phyloP scores from a whole-genome alignment of 2,113 vertebrate genomes.

The Oreochromis aureus region DNA sequence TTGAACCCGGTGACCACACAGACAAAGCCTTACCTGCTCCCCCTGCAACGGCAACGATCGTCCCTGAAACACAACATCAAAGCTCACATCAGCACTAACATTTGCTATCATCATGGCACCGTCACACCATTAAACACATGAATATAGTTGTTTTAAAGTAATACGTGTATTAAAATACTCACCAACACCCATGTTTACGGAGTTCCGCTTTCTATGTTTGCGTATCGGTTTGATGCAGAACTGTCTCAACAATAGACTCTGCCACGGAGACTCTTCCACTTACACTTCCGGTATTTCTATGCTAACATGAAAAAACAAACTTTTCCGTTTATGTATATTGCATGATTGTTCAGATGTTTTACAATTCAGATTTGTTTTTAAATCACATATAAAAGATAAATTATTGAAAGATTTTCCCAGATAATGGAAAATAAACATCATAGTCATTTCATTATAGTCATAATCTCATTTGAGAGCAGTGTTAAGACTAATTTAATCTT shows the following conservation, averaged over 20 bases:
- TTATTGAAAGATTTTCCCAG: background rate
- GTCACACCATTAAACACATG: background rate
- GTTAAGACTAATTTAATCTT: background rate
- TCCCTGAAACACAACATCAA: slow-evolving; percentile 7
- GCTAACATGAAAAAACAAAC: background rate
- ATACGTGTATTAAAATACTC: fast-evolving
- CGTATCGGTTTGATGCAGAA: background rate
- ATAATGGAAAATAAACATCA: background rate
- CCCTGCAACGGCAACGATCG: fast-evolving
- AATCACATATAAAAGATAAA: background rate
- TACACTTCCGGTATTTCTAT: background rate
- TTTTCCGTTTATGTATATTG: background rate
- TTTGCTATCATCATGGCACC: background rate
- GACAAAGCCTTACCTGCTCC: background rate
- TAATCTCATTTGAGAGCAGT: background rate
- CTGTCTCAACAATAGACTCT: background rate
- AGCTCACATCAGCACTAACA: fast-evolving
- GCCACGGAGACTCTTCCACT: background rate
- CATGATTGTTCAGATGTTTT: background rate
- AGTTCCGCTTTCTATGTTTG: background rate
- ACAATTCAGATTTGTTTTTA: background rate
- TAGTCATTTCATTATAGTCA: background rate
- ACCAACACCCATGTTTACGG: fast-evolving
- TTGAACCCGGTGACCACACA: background rate
- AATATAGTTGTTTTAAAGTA: fast-evolving